These are phyloP conservation scores for Pomatorhinus ruficollis DNA, from an alignment of 2,113 vertebrate genomes.

Conservation along the genomic window DNA sequence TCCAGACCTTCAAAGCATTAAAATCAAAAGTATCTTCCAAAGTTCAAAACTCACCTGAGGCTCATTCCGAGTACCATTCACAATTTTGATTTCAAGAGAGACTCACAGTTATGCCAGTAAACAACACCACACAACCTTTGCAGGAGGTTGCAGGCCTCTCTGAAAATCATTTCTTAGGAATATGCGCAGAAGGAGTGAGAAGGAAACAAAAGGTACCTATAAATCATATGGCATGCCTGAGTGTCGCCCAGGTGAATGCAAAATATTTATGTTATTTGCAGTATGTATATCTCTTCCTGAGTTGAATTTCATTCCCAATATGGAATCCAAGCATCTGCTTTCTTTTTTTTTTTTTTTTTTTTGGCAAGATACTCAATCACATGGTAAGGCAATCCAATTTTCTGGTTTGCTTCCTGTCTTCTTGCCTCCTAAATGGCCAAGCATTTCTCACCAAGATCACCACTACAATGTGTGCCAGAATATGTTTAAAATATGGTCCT, in stretches of 20 bases:
- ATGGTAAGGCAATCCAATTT: conserved; percentile 75
- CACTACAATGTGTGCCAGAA: conserved; percentile 53
- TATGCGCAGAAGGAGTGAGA: not conserved
- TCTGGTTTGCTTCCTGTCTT: conserved; percentile 47
- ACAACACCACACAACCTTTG: not conserved
- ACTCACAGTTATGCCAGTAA: not conserved
- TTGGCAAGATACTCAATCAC: conserved; percentile 75
- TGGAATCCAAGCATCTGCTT: conserved; percentile 64
- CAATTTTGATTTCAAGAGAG: conserved; percentile 15
- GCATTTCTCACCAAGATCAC: conserved; percentile 54
- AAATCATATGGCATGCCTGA: conserved; percentile 69
- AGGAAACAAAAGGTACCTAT: conserved; percentile 65
- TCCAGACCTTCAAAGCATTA: not conserved
- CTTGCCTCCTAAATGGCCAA: conserved; percentile 27
- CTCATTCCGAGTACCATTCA: not conserved
- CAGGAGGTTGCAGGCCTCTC: conserved; percentile 36
- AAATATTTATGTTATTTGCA: conserved; percentile 57
- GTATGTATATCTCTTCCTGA: conserved; percentile 78
- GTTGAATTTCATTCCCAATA: conserved; percentile 74
- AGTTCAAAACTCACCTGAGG: conserved; percentile 7
- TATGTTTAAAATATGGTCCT: conserved; percentile 66
- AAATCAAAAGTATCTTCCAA: not conserved
- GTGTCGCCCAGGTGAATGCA: conserved; percentile 57
- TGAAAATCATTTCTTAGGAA: conserved; percentile 34
- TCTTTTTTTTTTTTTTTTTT: conserved; percentile 77